Conservation (phyloP, 37 sponge, comb jelly and placozoan genomes). For the Geodia barretti region DNA sequence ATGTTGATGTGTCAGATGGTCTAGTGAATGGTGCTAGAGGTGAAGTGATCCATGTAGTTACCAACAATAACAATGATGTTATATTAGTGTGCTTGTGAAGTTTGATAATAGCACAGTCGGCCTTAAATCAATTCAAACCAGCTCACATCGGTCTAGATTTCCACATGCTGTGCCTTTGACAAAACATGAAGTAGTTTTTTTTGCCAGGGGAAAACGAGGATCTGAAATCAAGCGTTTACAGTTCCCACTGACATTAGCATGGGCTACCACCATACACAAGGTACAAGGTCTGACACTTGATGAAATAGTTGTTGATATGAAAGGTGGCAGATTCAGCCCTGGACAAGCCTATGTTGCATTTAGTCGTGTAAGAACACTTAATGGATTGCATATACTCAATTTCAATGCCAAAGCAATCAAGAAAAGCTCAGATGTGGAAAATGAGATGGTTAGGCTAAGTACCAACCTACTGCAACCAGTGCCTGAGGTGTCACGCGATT, state of each 20-base stretch:
- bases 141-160: constrained; percentile 5
- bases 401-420: constrained; percentile 26
- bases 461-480: constrained; percentile 1
- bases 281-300: constrained; percentile 39
- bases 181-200: constrained; percentile 39
- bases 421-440: constrained; percentile 1
- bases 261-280: constrained; percentile 47
- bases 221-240: constrained; percentile 14
- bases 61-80: constrained; percentile 19
- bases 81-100: constrained; percentile 34
- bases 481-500: too few relatives aligned
- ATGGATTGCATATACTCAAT: constrained; percentile 17
- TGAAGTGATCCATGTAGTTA: constrained; percentile 22
- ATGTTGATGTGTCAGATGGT: constrained; percentile 52
- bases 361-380: constrained; percentile 20
- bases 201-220: neutral
- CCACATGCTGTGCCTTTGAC: constrained; percentile 38
- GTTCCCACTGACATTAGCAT: constrained; percentile 20
- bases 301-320: constrained; percentile 40
- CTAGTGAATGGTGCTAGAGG: constrained; percentile 11
- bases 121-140: constrained; percentile 17
- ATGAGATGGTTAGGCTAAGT: constrained; percentile 1
- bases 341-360: constrained; percentile 54
- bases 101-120: constrained; percentile 40
- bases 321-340: constrained; percentile 16